Evolutionary conservation across 1,140 invertebrate species (phyloP).

Genomic region (Sarcophaga peregrina): DNA sequence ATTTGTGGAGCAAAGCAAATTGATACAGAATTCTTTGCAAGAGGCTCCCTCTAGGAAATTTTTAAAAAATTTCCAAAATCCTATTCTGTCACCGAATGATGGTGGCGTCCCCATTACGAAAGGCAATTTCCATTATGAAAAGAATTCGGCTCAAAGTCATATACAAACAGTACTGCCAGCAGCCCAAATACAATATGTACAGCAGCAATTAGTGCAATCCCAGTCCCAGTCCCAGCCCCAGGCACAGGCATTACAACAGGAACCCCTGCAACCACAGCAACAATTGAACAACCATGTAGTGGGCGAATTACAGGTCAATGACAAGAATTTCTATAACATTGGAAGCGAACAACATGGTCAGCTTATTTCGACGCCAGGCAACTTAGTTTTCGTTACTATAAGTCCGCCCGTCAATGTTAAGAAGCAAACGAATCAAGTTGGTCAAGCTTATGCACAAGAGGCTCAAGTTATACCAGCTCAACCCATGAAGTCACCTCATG

Average conservation of each 20-base stretch:
- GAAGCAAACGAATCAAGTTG: background rate
- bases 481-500: constrained; percentile 48
- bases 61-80: constrained; percentile 58
- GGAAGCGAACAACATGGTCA: background rate
- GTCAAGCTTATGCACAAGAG: background rate
- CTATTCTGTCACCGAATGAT: constrained; percentile 50
- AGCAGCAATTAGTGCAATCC: background rate
- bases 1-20: constrained; percentile 51
- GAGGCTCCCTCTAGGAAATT: constrained; percentile 60
- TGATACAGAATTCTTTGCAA: constrained; percentile 44
- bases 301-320: background rate
- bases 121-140: constrained; percentile 59
- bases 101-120: constrained; percentile 49
- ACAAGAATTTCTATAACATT: constrained; percentile 47
- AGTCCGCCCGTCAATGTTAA: constrained; percentile 46
- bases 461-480: background rate
- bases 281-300: background rate
- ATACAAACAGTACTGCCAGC: constrained; percentile 45
- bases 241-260: background rate
- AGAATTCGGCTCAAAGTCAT: background rate
- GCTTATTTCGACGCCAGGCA: constrained; percentile 44
- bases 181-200: constrained; percentile 46
- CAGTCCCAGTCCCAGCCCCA: constrained; percentile 18
- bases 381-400: constrained; percentile 56
- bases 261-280: background rate